Conservation (phyloP, 1,140 invertebrate species). For the Orius insidiosus region DNA sequence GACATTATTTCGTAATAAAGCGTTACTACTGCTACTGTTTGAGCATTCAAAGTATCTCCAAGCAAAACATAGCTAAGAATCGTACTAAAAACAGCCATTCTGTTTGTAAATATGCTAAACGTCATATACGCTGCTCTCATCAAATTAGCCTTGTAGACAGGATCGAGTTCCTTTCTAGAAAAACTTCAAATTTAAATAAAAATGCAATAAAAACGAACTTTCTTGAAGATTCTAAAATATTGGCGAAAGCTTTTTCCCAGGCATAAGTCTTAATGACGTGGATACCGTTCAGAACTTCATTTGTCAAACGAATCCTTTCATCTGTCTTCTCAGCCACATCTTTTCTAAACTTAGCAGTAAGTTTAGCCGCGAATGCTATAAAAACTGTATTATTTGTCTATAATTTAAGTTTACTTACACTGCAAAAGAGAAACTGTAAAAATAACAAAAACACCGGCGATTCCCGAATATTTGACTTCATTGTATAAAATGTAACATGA, state of each 20-base stretch:
- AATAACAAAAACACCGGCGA: constrained; percentile 49
- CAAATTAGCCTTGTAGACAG: constrained; percentile 43
- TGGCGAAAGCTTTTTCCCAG: constrained; percentile 54
- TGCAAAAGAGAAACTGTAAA: constrained; percentile 56
- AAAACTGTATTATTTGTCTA: constrained; percentile 1
- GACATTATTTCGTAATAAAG: constrained; percentile 44
- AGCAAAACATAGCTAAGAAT: constrained; percentile 12
- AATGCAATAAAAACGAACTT: constrained; percentile 25
- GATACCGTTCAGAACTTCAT: constrained; percentile 53
- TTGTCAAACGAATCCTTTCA: constrained; percentile 56
- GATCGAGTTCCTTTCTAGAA: constrained; percentile 36
- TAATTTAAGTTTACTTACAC: constrained; percentile 29
- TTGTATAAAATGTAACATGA: constrained; percentile 42
- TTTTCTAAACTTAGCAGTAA: constrained; percentile 41
- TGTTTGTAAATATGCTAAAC: constrained; percentile 36
- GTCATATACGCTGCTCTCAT: constrained; percentile 55
- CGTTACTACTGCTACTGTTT: constrained; percentile 30
- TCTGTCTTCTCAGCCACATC: constrained; percentile 51
- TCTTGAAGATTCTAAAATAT: constrained; percentile 36
- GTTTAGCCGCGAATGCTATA: constrained; percentile 42
- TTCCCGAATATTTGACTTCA: constrained; percentile 41
- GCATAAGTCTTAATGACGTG: constrained; percentile 71
- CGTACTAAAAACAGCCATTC: constrained; percentile 9
- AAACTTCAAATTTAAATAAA: background rate
- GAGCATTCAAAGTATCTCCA: background rate